Evolutionary conservation across 2,888 invertebrate species (phyloP), one percentile per base, ranked within the genome.

Genomic region (Pantelozetes paolii): DNA sequence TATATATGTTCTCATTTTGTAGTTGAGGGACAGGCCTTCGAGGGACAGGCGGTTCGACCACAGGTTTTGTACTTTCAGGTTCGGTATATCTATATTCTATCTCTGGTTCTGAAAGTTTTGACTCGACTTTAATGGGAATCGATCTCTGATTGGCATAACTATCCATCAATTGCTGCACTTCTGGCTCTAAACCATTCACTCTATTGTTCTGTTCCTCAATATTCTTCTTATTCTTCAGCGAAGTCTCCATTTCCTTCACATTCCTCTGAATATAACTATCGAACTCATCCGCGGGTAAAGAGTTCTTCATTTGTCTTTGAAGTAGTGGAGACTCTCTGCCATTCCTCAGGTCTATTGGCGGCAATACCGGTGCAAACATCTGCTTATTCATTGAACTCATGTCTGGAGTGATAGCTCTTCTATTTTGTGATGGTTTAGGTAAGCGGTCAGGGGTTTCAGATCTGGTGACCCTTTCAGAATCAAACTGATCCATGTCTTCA

Each of bases 381-480:
- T 30, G 28, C 5, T 18, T 59, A 13, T 15, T 59, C 8, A n/a
- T 3, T 36, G 64, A 64, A 8, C 18, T 9, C 20, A 64, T 20
- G 36, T 64, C 64, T 1, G 64, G 64, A 2, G 64, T 64, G 1
- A 64, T 9, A 9, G 64, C 32, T 64, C 64, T 15, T 64, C 59
- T 28, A 11, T 8, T 23, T 11, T 59, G 13, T 18, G 9, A 79
- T 79, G 73, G 81, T 57, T 79, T 80, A 77, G 81, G 81, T 54
- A 81, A 77, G 50, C 81, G 80, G 13, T 64, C 64, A 5, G 64
- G 64, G 2, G 64, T 64, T n/a, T 36, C 64, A 32, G 36, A 36
- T 36, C 64, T 2, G 20, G 6, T 82, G 81, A 2, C 81, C 78
- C 77, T 81, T 80, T 71, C 81, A 80, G 74, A 81, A 2, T 54